Base-by-base conservation (phyloP, 2,888 invertebrate genomes). In the Thumatha senex region DNA sequence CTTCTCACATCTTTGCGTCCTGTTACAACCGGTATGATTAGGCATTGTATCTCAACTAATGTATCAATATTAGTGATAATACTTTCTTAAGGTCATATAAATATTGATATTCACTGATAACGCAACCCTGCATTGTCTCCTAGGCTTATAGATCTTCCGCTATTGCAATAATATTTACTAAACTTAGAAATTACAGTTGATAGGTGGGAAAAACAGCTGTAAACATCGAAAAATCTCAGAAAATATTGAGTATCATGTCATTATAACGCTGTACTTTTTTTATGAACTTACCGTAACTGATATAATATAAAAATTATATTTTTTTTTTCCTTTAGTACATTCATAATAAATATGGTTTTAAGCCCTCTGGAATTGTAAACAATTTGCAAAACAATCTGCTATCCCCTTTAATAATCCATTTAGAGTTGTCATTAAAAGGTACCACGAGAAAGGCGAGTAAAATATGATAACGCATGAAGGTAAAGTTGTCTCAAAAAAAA, bases 81-180 rank as follows among this genome's bases (percentile, higher is more conserved):
- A 71, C 73, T 24, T 76, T 70, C 76, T 72, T 79, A 83, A 86
- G 86, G 84, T 80, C 73, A 70, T 59, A 70, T 66, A 78, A 85
- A 85, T 83, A 83, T 84, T 86, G 76, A 76, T 71, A 71, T 59
- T 58, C 44, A 56, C 55, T 75, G 85, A 85, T 85, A 84, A 78
- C 51, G 54, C 67, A 79, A 80, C 84, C 84, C 83, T 84, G 86
- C 79, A 82, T 86, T 85, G 84, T 84, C 62, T 80, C 61, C 54
- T 48, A 57, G 53, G 67, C 72, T 73, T 65, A 53, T 45, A 48
- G 63, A 63, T 71, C 74, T 76, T 72, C 76, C 73, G 66, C 38
- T 49, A 40, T 52, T 61, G 47, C 35, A 46, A 56, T 39, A 34
- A 49, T 56, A 47, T 69, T 67, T 65, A 55, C 51, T 9, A 12